A percentile compares a stretch with the other conserved stretches of the same genome.
These are phyloP conservation scores for Ophion obscuratus DNA, from an alignment of 2,888 invertebrate species.

Conservation along the genomic window DNA sequence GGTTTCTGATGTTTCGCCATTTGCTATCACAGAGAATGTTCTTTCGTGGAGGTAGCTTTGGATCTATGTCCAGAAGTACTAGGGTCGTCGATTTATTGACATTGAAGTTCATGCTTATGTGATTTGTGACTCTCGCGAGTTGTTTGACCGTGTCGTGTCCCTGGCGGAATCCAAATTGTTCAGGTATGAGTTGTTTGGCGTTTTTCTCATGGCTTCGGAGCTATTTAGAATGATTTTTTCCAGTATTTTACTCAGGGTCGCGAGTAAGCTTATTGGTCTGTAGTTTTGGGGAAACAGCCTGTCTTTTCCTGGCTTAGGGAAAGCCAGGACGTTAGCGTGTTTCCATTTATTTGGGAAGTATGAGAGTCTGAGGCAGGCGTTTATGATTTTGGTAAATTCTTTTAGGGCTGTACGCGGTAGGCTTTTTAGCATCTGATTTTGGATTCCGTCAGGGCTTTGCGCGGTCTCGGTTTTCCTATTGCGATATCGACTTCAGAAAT, in stretches of 20 bases:
- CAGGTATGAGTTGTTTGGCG: too few species aligned
- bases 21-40: conserved; percentile 64
- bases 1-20: conserved; percentile 49
- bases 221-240: too few species aligned
- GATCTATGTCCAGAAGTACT: background rate
- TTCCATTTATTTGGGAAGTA: conserved; percentile 67
- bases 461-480: conserved; percentile 17
- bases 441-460: conserved; percentile 33
- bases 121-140: conserved; percentile 65
- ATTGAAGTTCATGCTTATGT: conserved; percentile 67
- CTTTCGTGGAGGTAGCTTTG: background rate
- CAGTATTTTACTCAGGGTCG: too few species aligned
- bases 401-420: conserved; percentile 21
- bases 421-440: conserved; percentile 49
- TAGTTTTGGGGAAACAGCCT: too few species aligned
- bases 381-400: conserved; percentile 21
- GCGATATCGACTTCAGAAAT: background rate
- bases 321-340: conserved; percentile 28
- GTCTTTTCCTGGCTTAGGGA: conserved; percentile 71
- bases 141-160: too few species aligned
- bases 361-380: background rate
- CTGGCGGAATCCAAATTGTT: too few species aligned
- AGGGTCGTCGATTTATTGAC: conserved; percentile 64
- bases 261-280: too few species aligned
- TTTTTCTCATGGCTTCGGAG: too few species aligned